phyloP scores from a whole-genome alignment of 2,797 vertebrate species.

The Pseudochromis fuscus region DNA sequence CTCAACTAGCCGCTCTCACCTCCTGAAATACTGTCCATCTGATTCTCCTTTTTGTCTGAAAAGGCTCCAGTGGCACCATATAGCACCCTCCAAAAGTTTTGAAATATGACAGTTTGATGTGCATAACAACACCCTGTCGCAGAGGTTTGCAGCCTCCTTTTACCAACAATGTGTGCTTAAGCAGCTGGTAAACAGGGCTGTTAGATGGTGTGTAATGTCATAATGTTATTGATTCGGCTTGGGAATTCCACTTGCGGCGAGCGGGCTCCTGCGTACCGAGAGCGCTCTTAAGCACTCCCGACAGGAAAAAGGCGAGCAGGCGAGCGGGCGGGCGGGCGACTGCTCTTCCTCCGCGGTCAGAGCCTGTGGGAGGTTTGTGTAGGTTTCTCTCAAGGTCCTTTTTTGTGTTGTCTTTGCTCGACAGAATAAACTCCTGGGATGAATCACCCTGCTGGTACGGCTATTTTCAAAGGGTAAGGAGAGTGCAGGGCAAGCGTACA shows the following conservation, averaged over 20 bases:
- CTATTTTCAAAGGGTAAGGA: constrained; percentile 66
- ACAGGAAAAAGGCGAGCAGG: constrained; percentile 33
- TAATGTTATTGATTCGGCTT: constrained; percentile 71
- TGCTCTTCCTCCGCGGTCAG: constrained; percentile 64
- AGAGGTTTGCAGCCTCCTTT: constrained; percentile 40
- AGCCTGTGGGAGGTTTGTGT: constrained; percentile 74
- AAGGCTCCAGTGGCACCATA: constrained; percentile 1
- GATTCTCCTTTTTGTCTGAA: constrained; percentile 29
- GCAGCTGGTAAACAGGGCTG: constrained; percentile 65
- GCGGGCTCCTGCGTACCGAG: constrained; percentile 18
- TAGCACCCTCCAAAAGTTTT: constrained; percentile 1
- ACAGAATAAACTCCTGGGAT: constrained; percentile 70
- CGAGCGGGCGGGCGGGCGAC: constrained; percentile 25
- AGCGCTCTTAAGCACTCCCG: constrained; percentile 54
- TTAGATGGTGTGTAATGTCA: constrained; percentile 65
- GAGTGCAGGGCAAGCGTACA: constrained; percentile 40
- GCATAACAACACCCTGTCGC: constrained; percentile 28
- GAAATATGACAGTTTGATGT: constrained; percentile 16
- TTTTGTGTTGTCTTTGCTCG: constrained; percentile 74
- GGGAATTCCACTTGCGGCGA: constrained; percentile 69
- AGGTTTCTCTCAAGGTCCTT: constrained; percentile 76
- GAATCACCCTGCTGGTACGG: constrained; percentile 68
- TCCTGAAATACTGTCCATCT: constrained; percentile 18
- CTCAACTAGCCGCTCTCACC: constrained; percentile 31
- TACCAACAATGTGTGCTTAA: constrained; percentile 56